Evolutionary conservation across 2,113 vertebrate genomes (phyloP), one percentile per base, ranked within the genome.

Genomic region (Panthera tigris): DNA sequence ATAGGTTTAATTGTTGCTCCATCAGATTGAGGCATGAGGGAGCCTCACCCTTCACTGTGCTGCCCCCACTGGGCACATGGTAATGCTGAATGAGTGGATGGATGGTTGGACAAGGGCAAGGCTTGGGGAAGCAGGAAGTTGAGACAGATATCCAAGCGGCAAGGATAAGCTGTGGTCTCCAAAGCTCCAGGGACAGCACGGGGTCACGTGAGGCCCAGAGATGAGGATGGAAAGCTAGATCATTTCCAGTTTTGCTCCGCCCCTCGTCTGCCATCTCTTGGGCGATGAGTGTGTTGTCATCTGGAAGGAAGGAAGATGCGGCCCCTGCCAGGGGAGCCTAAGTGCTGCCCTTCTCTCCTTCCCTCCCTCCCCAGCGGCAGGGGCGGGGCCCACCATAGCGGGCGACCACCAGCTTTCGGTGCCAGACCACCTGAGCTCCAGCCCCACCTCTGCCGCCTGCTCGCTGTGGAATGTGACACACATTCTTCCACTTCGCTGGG

Each of bases 341-440:
- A 76, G 57, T 3, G 3, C 81, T 10, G 50, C 15, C 57, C 25
- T 2, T 4, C 63, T 25, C 48, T 55, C 13, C 29, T 3, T 14
- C 66, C 11, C 33, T 21, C 50, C 1, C 2, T 73, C 33, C 65
- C 39, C 48, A 25, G 69, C 19, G 18, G 61, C n/a, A 31, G n/a
- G 21, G 39, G 68, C 1, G 0, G 7, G 4, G 10, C 10, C 65
- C 31, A 7, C 66, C 9, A 0, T 1, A 19, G 23, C 2, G 25
- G 66, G 4, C 4, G 36, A 48, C 8, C 4, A 7, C 8, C 57
- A 21, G 69, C 23, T 4, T 27, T 29, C 3, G 39, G 48, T 6
- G 33, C 27, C 14, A 79, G 74, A 7, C 14, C n/a, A 78, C 1
- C 52, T 27, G 65, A 71, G 18, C 48, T 68, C 7, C 33, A 31